Evolutionary conservation across 2,113 vertebrate species (phyloP).

Genomic region (Thomomys bottae): DNA sequence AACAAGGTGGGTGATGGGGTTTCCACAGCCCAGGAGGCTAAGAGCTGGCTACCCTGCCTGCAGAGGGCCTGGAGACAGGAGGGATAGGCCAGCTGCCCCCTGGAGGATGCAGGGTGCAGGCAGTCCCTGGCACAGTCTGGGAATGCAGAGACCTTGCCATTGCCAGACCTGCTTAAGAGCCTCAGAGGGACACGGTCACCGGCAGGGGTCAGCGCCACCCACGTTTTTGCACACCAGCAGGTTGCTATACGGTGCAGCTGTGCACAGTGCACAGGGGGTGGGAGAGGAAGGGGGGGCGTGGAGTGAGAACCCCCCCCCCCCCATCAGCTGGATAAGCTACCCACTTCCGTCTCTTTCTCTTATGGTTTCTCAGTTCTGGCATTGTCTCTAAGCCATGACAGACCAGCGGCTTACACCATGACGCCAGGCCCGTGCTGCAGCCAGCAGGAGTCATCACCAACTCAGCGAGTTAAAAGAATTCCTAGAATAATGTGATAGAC

Average conservation of each 20-base stretch:
- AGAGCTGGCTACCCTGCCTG: rapidly evolving
- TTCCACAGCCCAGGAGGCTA: too few species aligned
- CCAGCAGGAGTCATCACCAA: slow-evolving; percentile 22
- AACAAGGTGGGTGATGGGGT: too few species aligned
- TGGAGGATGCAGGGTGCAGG: too few species aligned
- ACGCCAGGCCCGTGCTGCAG: background rate
- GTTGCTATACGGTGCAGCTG: background rate
- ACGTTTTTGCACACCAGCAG: background rate
- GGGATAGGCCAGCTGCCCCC: rapidly evolving
- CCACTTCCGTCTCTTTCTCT: background rate
- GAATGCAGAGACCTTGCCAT: background rate
- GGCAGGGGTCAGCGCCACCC: background rate
- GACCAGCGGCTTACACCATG: background rate
- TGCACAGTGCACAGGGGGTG: background rate
- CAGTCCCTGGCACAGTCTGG: rapidly evolving
- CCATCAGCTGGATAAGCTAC: rapidly evolving
- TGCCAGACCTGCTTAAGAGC: background rate
- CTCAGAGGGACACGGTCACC: too few species aligned
- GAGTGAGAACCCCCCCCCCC: rapidly evolving
- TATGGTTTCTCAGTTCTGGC: background rate
- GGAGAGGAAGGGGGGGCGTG: background rate
- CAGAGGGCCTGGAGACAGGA: background rate
- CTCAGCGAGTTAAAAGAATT: background rate
- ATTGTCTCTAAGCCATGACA: background rate
- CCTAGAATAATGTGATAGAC: too few species aligned